Base-by-base conservation (phyloP, 2,797 vertebrate genomes). In the Onychomys torridus region DNA sequence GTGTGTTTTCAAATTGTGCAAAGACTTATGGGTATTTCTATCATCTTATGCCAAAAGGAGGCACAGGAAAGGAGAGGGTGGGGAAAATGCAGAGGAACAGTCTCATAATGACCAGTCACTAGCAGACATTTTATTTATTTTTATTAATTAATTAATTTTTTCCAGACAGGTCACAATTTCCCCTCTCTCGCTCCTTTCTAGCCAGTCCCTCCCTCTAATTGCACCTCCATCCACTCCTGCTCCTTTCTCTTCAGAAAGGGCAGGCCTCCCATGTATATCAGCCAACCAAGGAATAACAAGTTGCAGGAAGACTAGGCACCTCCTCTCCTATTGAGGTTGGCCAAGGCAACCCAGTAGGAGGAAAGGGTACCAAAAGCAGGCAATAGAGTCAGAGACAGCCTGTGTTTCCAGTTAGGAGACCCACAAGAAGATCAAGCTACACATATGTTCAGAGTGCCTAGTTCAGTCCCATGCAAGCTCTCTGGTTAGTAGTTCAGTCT, bases 21-120 rank as follows among this genome's bases (percentile, higher is more conserved):
- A 84, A 94, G 92, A 90, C 25, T 94, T 95, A 46, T 1, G 67
- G 81, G 0, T 11, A 75, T 94, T 97, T 97, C 73, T 55, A 81
- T 87, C 61, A 77, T 23, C 57, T 6, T 5, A 27, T 71, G 89
- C 86, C 86, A 95, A 92, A 88, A 79, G 75, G 96, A 92, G 73
- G 37, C 52, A 89, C 17, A 37, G 79, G 27, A 57, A 52, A 37
- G 13, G 89, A 90, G 23, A 79, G 29, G 11, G 37, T 29, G 16
- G 65, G 65, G 8, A 49, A 90, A 27, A 97, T 12, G 14, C 73
- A 85, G 40, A 93, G 21, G 21, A 59, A 34, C 19, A 19, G 12
- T 21, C 3, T 37, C 19, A 0, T 55, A 86, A 81, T 34, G 25
- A 78, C 49, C 61, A 89, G 55, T 49, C 55, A 49, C 92, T 94